A percentile compares a stretch with the other conserved stretches of the same genome.
These are phyloP conservation scores for Drosophila sp. DNA, from an alignment of 1,140 invertebrate species.

Conservation along the genomic window DNA sequence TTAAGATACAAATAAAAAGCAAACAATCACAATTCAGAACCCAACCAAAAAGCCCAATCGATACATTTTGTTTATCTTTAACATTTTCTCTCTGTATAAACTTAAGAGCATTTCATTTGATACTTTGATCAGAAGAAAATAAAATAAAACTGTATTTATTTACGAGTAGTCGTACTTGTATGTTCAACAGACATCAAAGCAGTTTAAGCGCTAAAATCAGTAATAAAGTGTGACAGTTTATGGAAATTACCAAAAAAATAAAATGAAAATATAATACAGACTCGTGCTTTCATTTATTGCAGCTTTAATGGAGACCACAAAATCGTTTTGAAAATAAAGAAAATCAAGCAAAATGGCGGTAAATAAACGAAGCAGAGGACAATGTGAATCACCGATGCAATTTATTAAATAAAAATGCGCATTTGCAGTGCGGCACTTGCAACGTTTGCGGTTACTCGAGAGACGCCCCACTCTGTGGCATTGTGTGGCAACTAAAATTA, in stretches of 20 bases:
- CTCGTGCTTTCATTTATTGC: conserved; percentile 25
- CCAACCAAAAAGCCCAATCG: conserved; percentile 49
- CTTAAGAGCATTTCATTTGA: conserved; percentile 50
- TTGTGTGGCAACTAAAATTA: conserved; percentile 73
- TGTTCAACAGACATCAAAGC: conserved; percentile 46
- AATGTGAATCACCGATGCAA: conserved; percentile 49
- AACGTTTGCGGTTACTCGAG: conserved; percentile 64
- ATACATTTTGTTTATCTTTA: conserved; percentile 24
- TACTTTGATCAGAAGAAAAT: conserved; percentile 45
- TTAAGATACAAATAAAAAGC: conserved; percentile 16
- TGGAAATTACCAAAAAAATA: conserved; percentile 35
- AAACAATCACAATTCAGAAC: conserved; percentile 19
- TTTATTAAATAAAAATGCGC: conserved; percentile 76
- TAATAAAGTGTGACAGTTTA: conserved; percentile 77
- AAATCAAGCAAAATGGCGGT: conserved; percentile 2
- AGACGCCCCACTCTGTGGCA: conserved; percentile 44
- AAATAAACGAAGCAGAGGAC: conserved; percentile 18
- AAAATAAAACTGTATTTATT: conserved; percentile 55
- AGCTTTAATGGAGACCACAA: conserved; percentile 14
- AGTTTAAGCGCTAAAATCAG: conserved; percentile 55
- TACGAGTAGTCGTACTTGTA: conserved; percentile 2
- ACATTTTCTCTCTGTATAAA: conserved; percentile 11
- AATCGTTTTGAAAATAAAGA: conserved; percentile 40
- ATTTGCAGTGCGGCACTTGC: conserved; percentile 57
- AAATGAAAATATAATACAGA: background rate